Base-by-base conservation (phyloP, 2,113 vertebrate species). In the Alligator sinensis region DNA sequence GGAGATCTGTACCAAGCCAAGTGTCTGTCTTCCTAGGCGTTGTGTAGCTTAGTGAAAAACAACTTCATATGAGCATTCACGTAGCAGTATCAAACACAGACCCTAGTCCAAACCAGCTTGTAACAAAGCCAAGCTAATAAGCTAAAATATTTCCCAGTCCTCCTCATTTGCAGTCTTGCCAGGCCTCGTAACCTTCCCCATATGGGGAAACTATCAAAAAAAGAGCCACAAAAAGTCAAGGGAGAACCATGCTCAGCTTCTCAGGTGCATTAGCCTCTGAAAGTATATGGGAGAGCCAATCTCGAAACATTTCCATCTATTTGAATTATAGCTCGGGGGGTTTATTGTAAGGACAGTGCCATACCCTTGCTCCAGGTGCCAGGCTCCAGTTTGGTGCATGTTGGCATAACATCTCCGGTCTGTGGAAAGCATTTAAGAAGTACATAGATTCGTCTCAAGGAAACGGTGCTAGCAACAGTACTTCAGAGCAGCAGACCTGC, bases 351-450 rank as follows among this genome's bases (percentile, higher is more conserved):
- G 54, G 58, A 70, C 60, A 1, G 58, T 13, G 57, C 81, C 18
- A 1, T 58, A 72, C n/a, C 24, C 55, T 74, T 57, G 16, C 14
- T 6, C 11, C 62, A 54, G 25, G n/a, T 24, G n/a, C 64, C 82
- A 1, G 10, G 4, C 13, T 0, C 6, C 61, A 21, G 9, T 60
- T 9, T 59, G 70, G 28, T 82, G 28, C 58, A 0, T 8, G 12
- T 9, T 21, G 54, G 34, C 17, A 2, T 64, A 3, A n/a, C 3
- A 0, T 28, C 1, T 2, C 38, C 59, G 59, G 28, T 5, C 38
- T 19, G 13, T 7, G n/a, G 28, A 27, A 3, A 25, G 34, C 47
- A 22, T 12, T 66, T 6, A 4, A n/a, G 15, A 62, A 24, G 38
- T 1, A 21, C 57, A 9, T 19, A 25, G 55, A 58, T 58, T 80